A percentile compares a stretch with the other conserved stretches of the same genome.
These are phyloP conservation scores for Sphaeridia pumilis DNA, from an alignment of 2,888 invertebrate genomes.

Conservation along the genomic window DNA sequence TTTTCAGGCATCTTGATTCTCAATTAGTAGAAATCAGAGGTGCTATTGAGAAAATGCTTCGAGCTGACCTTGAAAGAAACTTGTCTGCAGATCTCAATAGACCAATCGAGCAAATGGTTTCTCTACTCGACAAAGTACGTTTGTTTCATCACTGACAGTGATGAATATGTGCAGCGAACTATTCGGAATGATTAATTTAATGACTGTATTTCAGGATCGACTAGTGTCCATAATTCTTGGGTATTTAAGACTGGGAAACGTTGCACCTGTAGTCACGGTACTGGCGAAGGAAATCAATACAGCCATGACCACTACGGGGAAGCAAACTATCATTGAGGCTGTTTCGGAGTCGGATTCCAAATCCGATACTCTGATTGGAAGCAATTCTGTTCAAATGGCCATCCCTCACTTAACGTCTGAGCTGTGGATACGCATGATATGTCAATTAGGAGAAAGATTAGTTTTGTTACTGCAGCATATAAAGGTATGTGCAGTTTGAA, in stretches of 20 bases:
- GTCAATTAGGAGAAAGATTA: conserved; percentile 29
- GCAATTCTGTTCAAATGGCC: conserved; percentile 30
- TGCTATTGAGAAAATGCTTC: conserved; percentile 92
- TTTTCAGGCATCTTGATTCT: conserved; percentile 72
- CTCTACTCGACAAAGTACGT: conserved; percentile 52
- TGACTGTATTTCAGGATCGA: conserved; percentile 39
- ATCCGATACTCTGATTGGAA: conserved; percentile 30
- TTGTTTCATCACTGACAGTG: not conserved
- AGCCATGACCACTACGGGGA: conserved; percentile 34
- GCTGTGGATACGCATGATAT: conserved; percentile 34
- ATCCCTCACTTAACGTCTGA: conserved; percentile 31
- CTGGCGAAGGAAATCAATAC: conserved; percentile 34
- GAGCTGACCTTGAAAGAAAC: conserved; percentile 84
- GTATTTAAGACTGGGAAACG: conserved; percentile 40
- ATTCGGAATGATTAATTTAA: not conserved
- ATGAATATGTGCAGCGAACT: not conserved
- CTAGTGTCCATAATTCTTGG: conserved; percentile 43
- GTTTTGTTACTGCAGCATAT: conserved; percentile 32
- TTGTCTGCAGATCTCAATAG: conserved; percentile 83
- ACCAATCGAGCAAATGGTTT: conserved; percentile 51
- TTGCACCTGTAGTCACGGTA: conserved; percentile 33
- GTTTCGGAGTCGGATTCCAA: conserved; percentile 34
- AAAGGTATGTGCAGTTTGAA: conserved; percentile 12
- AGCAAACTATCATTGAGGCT: conserved; percentile 35
- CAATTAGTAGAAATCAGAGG: conserved; percentile 92